phyloP scores from a whole-genome alignment of 2,797 vertebrate species.

The Danio aesculapii region DNA sequence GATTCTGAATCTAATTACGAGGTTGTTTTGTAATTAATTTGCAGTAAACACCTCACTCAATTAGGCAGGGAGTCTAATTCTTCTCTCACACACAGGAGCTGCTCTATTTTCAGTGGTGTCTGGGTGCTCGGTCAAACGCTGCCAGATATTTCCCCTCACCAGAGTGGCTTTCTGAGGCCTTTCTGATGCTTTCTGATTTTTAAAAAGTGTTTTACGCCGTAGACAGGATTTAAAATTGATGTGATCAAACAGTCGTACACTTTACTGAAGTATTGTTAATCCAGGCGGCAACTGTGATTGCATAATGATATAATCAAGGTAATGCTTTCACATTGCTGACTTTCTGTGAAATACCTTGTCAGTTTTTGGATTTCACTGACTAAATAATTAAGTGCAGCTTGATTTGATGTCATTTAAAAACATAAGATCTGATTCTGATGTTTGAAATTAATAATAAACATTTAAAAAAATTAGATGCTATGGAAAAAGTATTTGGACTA shows the following conservation, averaged over 20 bases:
- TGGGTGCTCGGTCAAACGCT: background rate
- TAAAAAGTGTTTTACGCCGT: background rate
- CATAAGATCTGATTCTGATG: background rate
- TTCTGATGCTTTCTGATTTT: background rate
- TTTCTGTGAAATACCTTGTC: background rate
- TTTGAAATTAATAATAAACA: background rate
- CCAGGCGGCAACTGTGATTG: background rate
- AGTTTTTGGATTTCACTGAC: background rate
- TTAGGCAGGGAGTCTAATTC: slow-evolving; percentile 52
- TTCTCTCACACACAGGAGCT: slow-evolving; percentile 24
- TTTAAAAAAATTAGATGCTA: background rate
- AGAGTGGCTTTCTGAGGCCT: slow-evolving; percentile 12
- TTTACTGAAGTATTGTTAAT: background rate
- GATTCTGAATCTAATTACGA: slow-evolving; percentile 56
- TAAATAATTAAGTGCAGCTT: background rate
- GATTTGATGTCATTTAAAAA: too few species aligned
- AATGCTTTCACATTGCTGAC: background rate
- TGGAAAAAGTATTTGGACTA: background rate
- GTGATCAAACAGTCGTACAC: background rate
- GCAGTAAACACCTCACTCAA: slow-evolving; percentile 54
- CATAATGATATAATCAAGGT: background rate
- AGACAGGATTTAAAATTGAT: slow-evolving; percentile 15
- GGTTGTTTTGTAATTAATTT: slow-evolving; percentile 59
- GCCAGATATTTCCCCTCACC: slow-evolving; percentile 1
- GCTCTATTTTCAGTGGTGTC: slow-evolving; percentile 32